These are phyloP conservation scores for Parnassius smintheus DNA, from an alignment of 2,888 invertebrate genomes.

Conservation along the genomic window DNA sequence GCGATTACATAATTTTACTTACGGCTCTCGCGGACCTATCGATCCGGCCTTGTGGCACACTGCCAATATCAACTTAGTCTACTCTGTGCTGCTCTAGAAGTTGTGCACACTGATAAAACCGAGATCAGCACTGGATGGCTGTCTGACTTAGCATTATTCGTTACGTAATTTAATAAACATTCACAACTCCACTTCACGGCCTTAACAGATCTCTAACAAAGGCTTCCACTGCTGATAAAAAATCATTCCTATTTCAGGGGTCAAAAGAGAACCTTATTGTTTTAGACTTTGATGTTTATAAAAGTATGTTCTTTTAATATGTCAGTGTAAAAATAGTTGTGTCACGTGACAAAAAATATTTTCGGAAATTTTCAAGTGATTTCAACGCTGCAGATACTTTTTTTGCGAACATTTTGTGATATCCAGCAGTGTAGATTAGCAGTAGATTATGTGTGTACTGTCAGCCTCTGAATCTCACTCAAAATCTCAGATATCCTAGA, in stretches of 20 bases:
- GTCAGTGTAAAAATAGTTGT: no score
- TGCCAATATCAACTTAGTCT: conserved; percentile 67
- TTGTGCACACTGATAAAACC: conserved; percentile 39
- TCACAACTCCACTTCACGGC: background rate
- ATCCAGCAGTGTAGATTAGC: no score
- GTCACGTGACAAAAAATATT: no score
- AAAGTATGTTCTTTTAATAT: no score
- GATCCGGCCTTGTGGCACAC: conserved; percentile 68
- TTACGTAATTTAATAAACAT: conserved; percentile 4
- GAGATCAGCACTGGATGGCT: conserved; percentile 4
- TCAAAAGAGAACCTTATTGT: background rate
- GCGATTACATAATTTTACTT: conserved; percentile 65
- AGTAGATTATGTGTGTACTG: no score
- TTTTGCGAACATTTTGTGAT: no score
- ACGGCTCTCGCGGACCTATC: conserved; percentile 55
- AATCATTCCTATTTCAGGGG: background rate
- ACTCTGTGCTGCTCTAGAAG: conserved; percentile 54
- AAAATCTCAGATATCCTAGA: no score
- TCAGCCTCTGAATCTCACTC: no score
- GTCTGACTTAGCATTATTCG: conserved; percentile 4
- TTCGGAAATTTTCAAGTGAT: no score
- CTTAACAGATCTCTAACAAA: background rate
- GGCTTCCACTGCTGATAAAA: background rate
- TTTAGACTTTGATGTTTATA: no score
- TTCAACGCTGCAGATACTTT: no score